A percentile compares a stretch with the other conserved stretches of the same genome.
Evolutionary conservation across 2,888 invertebrate species (phyloP).

Genomic region (Rutpela maculata): DNA sequence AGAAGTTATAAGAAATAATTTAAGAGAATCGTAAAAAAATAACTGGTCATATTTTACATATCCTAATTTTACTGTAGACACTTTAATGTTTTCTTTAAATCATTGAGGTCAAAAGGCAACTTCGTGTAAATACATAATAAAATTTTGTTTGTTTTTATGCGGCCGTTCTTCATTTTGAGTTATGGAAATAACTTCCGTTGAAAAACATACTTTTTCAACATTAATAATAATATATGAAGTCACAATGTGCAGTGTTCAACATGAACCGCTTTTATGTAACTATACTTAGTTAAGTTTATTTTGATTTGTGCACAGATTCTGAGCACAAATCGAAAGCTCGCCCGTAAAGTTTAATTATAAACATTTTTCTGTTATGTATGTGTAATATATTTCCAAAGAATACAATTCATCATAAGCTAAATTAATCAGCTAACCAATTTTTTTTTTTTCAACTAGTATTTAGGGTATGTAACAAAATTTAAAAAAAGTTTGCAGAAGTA

Average conservation of each 20-base stretch:
- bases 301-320: background rate
- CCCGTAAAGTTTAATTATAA: background rate
- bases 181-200: slow-evolving; percentile 41
- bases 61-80: slow-evolving; percentile 42
- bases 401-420: too few species aligned
- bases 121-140: slow-evolving; percentile 42
- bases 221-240: slow-evolving; percentile 28
- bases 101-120: slow-evolving; percentile 40
- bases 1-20: slow-evolving; percentile 43
- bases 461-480: too few species aligned
- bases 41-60: slow-evolving; percentile 41
- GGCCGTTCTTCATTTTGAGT: slow-evolving; percentile 41
- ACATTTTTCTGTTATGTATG: background rate
- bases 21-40: slow-evolving; percentile 43
- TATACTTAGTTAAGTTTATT: background rate
- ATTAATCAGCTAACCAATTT: too few species aligned
- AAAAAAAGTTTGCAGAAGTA: too few species aligned
- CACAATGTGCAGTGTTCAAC: background rate
- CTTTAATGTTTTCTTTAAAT: slow-evolving; percentile 43
- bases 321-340: background rate
- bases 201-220: slow-evolving; percentile 25
- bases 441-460: too few species aligned
- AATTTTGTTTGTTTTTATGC: slow-evolving; percentile 46
- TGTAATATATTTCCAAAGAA: too few species aligned
- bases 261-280: slow-evolving; percentile 1